Evolutionary conservation across 2,113 vertebrate genomes (phyloP), one percentile per base, ranked within the genome.

Genomic region (Corythoichthys haematopterus): DNA sequence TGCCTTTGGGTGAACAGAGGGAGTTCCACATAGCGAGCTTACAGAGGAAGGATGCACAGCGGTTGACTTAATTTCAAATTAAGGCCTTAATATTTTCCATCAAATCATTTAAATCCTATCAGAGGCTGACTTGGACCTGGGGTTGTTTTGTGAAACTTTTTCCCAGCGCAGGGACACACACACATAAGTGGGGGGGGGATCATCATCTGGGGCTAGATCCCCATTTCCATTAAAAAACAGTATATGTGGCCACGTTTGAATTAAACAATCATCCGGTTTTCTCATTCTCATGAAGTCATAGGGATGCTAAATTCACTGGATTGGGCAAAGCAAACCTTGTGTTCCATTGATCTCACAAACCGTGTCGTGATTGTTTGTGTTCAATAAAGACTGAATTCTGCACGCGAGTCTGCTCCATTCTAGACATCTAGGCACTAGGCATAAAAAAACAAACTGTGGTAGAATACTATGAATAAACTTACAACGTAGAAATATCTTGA

Each of bases 51-150:
- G 61, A 76, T 72, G 68, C 77, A 80, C 69, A 78, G 82, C 78
- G 81, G 83, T 58, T 85, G 84, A 84, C 80, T 87, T 86, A 71
- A 82, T 86, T 88, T 87, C 58, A 85, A 79, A 88, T 82, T 73
- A 82, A 87, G 68, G 55, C 65, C 62, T 84, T 84, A 84, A 84
- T 88, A 88, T 85, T 90, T 87, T 81, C 78, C 83, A 87, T 91
- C 83, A 83, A 81, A 87, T 84, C 79, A 88, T 88, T 88, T 86
- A 89, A 89, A 87, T 83, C 85, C 84, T 82, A 87, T 89, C 81
- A 84, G 78, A 78, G 70, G 74, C 62, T 38, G 65, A 81, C 77
- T 80, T 81, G 72, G 81, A 77, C 72, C 50, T 28, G 0, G 50
- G 51, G 69, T 78, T 84, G 74, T 85, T 86, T 82, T 75, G 59